Percentiles rank a stretch among this genome's conserved stretches.
Conservation (phyloP, 1,140 invertebrate species). For the Lasioglossum baleicum region DNA sequence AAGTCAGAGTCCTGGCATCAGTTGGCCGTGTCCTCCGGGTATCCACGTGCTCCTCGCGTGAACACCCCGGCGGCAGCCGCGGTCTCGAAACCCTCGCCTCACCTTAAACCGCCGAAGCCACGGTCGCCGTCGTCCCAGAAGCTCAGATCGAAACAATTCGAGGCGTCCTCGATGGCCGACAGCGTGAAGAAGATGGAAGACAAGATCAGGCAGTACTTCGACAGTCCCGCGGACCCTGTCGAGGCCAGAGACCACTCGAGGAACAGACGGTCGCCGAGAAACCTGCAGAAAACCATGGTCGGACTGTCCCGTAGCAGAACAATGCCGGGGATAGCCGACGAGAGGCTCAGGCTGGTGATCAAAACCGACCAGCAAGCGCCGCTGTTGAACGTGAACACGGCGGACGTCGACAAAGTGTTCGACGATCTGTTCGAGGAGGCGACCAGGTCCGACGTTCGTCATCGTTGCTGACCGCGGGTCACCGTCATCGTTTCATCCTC, state of each 20-base stretch:
- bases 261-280: constrained; percentile 52
- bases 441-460: constrained; percentile 67
- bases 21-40: constrained; percentile 69
- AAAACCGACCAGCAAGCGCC: constrained; percentile 28
- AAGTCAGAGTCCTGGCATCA: constrained; percentile 92
- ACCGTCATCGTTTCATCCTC: neutral
- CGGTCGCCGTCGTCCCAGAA: constrained; percentile 87
- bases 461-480: constrained; percentile 41
- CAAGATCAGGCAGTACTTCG: constrained; percentile 90
- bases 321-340: constrained; percentile 85
- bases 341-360: constrained; percentile 76
- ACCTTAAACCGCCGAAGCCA: constrained; percentile 81
- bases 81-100: constrained; percentile 48
- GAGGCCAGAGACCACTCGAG: constrained; percentile 53
- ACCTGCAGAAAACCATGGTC: constrained; percentile 61
- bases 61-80: neutral
- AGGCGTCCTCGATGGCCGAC: constrained; percentile 88
- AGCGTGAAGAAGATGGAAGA: constrained; percentile 86
- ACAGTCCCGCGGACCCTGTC: constrained; percentile 53
- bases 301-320: constrained; percentile 85
- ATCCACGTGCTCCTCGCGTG: constrained; percentile 55
- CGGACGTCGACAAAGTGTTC: constrained; percentile 88
- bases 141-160: constrained; percentile 85
- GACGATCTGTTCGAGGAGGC: constrained; percentile 85
- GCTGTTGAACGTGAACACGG: constrained; percentile 77